These are phyloP conservation scores for Drosophila ezoana DNA, from an alignment of 2,888 invertebrate species.

Conservation along the genomic window DNA sequence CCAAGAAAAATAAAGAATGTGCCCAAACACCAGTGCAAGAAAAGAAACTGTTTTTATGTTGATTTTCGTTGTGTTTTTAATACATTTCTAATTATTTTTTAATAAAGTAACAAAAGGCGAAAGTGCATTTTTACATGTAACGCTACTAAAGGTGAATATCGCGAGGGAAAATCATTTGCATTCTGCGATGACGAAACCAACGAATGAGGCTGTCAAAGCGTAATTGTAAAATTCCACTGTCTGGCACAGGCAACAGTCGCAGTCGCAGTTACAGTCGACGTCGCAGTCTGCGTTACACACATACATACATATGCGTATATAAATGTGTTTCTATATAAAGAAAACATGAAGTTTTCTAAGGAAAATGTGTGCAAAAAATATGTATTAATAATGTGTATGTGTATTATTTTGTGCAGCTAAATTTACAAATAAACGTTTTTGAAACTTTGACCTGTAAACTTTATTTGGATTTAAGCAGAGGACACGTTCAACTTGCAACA, in stretches of 20 bases:
- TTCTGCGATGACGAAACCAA: conserved; percentile 68
- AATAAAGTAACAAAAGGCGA: conserved; percentile 63
- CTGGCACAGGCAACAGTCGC: conserved; percentile 70
- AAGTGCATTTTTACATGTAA: conserved; percentile 70
- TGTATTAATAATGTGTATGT: conserved; percentile 54
- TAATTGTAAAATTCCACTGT: conserved; percentile 82
- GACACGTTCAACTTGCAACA: conserved; percentile 46
- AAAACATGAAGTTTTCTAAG: conserved; percentile 66
- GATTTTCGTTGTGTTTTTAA: conserved; percentile 50
- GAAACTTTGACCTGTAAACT: conserved; percentile 34
- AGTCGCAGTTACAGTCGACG: conserved; percentile 45
- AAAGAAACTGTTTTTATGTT: conserved; percentile 69
- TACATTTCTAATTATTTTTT: conserved; percentile 56
- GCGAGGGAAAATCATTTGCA: conserved; percentile 74
- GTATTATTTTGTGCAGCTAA: conserved; percentile 60
- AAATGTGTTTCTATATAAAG: conserved; percentile 50
- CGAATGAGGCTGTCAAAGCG: conserved; percentile 82
- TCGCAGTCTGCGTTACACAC: conserved; percentile 55
- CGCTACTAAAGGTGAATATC: conserved; percentile 68
- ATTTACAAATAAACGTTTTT: conserved; percentile 38
- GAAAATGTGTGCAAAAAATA: conserved; percentile 56
- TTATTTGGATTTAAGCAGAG: conserved; percentile 26
- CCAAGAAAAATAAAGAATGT: conserved; percentile 72
- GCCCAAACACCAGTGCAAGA: conserved; percentile 66
- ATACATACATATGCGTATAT: conserved; percentile 17